Conservation (phyloP, 2,797 vertebrate species). For the Danio jaintianensis region DNA sequence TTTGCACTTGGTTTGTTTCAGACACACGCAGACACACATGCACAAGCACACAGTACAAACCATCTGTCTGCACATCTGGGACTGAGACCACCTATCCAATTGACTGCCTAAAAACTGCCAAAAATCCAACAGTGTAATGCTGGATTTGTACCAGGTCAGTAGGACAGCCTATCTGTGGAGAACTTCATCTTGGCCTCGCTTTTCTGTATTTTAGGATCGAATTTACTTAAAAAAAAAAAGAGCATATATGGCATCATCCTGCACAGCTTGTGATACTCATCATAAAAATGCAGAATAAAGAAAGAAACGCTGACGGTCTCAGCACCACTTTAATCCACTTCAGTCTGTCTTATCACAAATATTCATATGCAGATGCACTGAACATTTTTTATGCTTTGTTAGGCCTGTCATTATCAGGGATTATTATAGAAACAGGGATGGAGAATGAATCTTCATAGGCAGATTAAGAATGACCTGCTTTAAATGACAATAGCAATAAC, state of each 20-base stretch:
- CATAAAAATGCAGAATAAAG: slow-evolving; percentile 14
- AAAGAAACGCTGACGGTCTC: neutral
- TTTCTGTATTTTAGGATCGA: neutral
- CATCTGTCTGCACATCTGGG: slow-evolving; percentile 49
- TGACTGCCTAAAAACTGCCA: slow-evolving; percentile 28
- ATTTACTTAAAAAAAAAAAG: neutral
- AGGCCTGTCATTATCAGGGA: slow-evolving; percentile 15
- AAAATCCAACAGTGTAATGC: slow-evolving; percentile 21
- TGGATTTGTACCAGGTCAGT: slow-evolving; percentile 10
- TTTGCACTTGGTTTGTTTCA: slow-evolving; percentile 11
- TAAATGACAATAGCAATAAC: slow-evolving; percentile 41
- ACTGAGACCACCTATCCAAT: slow-evolving; percentile 33
- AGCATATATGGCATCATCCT: neutral
- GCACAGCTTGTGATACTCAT: neutral
- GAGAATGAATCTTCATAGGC: slow-evolving; percentile 17
- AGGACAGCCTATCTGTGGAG: neutral
- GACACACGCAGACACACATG: neutral
- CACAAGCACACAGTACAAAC: slow-evolving; percentile 25
- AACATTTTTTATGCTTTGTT: neutral
- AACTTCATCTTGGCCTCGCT: neutral
- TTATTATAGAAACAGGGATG: slow-evolving; percentile 5
- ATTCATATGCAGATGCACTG: neutral
- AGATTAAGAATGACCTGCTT: slow-evolving; percentile 48
- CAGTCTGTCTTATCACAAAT: neutral
- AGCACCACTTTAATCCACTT: neutral